phyloP scores from a whole-genome alignment of 2,113 vertebrate genomes.

The Hepsetus odoe region DNA sequence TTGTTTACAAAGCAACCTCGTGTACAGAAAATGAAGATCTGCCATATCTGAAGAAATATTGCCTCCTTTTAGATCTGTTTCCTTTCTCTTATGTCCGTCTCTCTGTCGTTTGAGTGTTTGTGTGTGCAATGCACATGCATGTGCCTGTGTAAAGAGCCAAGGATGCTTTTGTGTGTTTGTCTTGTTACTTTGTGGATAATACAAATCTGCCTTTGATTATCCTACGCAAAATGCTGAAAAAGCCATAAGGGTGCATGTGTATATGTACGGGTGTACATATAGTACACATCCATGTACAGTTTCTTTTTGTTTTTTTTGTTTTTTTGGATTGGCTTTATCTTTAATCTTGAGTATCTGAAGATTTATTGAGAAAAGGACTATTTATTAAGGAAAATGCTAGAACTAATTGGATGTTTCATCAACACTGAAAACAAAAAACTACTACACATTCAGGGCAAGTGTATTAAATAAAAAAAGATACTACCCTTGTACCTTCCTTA shows the following conservation, averaged over 20 bases:
- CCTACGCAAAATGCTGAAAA: slow-evolving; percentile 48
- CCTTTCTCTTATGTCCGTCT: slow-evolving; percentile 22
- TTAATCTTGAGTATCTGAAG: slow-evolving; percentile 10
- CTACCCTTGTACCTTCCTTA: not conserved
- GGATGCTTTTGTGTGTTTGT: slow-evolving; percentile 23
- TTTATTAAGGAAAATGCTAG: not conserved
- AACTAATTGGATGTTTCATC: slow-evolving; percentile 1
- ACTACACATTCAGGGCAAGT: slow-evolving; percentile 7
- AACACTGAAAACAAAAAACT: slow-evolving; percentile 42
- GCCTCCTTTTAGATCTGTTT: slow-evolving; percentile 55
- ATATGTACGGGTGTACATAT: not conserved
- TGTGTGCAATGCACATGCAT: slow-evolving; percentile 12
- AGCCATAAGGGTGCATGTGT: slow-evolving; percentile 57
- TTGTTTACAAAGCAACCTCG: slow-evolving; percentile 75
- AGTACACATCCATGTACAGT: slow-evolving; percentile 15
- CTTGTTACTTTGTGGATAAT: slow-evolving; percentile 32
- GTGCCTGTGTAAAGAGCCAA: slow-evolving; percentile 29
- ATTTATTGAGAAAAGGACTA: slow-evolving; percentile 1
- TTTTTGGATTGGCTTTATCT: slow-evolving; percentile 4
- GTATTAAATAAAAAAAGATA: not conserved
- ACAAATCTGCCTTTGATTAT: slow-evolving; percentile 17
- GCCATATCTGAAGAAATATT: slow-evolving; percentile 73
- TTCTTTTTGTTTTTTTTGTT: not conserved
- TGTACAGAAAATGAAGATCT: slow-evolving; percentile 69
- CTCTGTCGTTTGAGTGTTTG: slow-evolving; percentile 3